Percentiles rank a stretch among this genome's conserved stretches.
Evolutionary conservation across 2,113 vertebrate genomes (phyloP).

Genomic region (Ochotona princeps): DNA sequence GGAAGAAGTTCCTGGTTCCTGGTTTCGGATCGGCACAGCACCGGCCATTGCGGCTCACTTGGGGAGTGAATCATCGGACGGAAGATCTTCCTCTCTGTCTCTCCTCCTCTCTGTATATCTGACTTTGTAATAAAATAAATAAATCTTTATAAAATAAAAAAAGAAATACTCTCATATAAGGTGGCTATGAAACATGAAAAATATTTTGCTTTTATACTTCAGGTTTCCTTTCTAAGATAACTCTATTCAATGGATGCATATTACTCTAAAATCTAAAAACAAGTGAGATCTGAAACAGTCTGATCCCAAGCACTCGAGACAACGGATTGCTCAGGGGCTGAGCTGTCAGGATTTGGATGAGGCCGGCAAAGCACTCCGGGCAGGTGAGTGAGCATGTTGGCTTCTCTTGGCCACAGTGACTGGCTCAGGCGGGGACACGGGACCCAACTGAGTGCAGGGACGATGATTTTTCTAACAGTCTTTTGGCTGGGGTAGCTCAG

Average conservation of each 20-base stretch:
- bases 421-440: neutral
- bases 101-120: no score
- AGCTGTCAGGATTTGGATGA: no score
- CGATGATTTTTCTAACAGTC: neutral
- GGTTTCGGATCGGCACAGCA: no score
- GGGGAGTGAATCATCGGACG: no score
- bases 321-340: neutral
- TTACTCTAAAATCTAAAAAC: neutral
- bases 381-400: accelerated
- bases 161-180: neutral
- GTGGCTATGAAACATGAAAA: neutral
- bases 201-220: neutral
- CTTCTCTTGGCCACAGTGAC: neutral
- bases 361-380: neutral
- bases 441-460: neutral
- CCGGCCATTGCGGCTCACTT: no score
- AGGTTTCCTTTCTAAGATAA: neutral
- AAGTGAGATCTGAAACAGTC: neutral
- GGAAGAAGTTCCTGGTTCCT: no score
- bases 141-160: no score
- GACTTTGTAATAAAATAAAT: no score
- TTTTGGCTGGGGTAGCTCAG: neutral
- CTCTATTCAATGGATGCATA: neutral
- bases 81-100: no score
- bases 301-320: neutral